phyloP scores from a whole-genome alignment of 1,140 invertebrate species.

The Maconellicoccus hirsutus region DNA sequence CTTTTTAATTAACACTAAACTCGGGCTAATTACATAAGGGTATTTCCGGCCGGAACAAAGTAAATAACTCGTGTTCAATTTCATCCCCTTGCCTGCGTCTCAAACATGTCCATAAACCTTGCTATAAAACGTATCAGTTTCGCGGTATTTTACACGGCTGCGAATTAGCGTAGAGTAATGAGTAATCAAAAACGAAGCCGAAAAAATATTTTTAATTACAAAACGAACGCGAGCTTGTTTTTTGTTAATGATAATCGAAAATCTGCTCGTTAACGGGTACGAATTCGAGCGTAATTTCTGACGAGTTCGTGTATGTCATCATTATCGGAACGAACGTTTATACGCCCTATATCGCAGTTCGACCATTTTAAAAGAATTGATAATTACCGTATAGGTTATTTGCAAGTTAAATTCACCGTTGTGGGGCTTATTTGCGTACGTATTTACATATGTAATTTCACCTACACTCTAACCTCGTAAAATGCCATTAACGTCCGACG shows the following conservation, averaged over 20 bases:
- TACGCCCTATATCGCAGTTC: no score
- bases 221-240: neutral
- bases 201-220: no score
- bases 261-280: neutral
- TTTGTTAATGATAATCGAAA: neutral
- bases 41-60: neutral
- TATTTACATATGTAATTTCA: neutral
- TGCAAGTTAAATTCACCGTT: neutral
- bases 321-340: no score
- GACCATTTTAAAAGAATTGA: neutral
- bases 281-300: neutral
- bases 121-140: no score
- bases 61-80: no score
- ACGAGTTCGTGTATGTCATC: no score
- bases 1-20: slow-evolving; percentile 5
- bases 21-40: neutral
- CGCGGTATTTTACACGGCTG: neutral
- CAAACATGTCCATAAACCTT: no score
- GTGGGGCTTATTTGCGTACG: neutral
- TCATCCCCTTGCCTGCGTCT: no score
- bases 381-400: neutral
- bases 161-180: no score
- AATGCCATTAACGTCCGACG: neutral
- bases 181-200: no score
- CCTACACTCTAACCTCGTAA: no score